Conservation (phyloP, 2,797 vertebrate genomes). For the Notolepis coatsorum region DNA sequence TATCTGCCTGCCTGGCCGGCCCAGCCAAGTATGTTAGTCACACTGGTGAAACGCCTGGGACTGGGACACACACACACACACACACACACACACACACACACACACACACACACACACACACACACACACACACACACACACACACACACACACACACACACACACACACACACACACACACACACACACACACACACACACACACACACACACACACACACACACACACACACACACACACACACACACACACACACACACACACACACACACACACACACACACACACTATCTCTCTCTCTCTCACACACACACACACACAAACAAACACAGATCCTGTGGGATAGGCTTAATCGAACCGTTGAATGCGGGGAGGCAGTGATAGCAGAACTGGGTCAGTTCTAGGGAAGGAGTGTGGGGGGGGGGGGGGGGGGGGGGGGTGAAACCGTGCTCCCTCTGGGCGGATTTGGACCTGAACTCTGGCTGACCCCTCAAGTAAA, state of each 20-base stretch:
- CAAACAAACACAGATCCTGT: too few relatives aligned
- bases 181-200: slow-evolving; percentile 2
- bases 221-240: slow-evolving; percentile 16
- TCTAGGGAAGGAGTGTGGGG: slow-evolving; percentile 59
- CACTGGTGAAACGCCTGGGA: slow-evolving; percentile 55
- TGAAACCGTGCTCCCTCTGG: too few relatives aligned
- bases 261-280: neutral
- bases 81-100: neutral
- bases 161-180: too few relatives aligned
- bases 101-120: slow-evolving; percentile 23
- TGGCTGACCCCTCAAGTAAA: too few relatives aligned
- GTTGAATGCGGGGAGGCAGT: slow-evolving; percentile 58
- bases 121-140: neutral
- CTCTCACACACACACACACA: slow-evolving; percentile 19
- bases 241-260: neutral
- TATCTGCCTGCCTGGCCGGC: slow-evolving; percentile 60
- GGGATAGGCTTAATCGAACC: slow-evolving; percentile 76
- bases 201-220: neutral
- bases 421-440: too few relatives aligned
- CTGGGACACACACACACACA: neutral
- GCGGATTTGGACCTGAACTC: too few relatives aligned
- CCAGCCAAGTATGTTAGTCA: slow-evolving; percentile 80
- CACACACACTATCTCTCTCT: too few relatives aligned
- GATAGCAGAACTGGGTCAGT: slow-evolving; percentile 80
- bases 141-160: slow-evolving; percentile 20